Percentiles rank a stretch among this genome's conserved stretches.
Conservation (phyloP, 2,797 vertebrate genomes). For the Etheostoma perlongum region DNA sequence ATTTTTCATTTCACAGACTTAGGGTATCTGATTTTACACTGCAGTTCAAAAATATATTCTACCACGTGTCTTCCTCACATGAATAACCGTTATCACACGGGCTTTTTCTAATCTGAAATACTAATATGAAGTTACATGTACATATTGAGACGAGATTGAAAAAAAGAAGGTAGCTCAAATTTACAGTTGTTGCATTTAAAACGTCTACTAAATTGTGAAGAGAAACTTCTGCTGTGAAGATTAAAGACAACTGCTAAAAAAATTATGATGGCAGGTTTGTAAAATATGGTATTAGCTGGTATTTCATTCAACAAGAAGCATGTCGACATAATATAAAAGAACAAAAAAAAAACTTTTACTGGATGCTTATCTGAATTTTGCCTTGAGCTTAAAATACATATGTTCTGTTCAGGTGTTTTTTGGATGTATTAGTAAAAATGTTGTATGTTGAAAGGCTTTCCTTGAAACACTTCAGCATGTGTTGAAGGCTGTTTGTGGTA, state of each 20-base stretch:
- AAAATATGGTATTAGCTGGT: conserved; percentile 39
- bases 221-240: conserved; percentile 23
- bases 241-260: conserved; percentile 47
- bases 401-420: background rate
- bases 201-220: conserved; percentile 12
- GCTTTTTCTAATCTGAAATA: conserved; percentile 60
- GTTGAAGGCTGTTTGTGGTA: background rate
- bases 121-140: conserved; percentile 53
- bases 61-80: conserved; percentile 47
- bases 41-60: conserved; percentile 49
- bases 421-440: background rate
- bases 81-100: conserved; percentile 55
- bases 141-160: conserved; percentile 21
- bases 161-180: conserved; percentile 21
- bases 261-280: conserved; percentile 35
- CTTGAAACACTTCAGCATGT: conserved; percentile 9
- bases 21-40: conserved; percentile 64
- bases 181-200: conserved; percentile 27
- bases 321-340: background rate
- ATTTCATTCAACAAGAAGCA: conserved; percentile 12
- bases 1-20: conserved; percentile 69
- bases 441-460: background rate
- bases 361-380: no score
- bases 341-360: background rate
- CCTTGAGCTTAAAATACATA: background rate